Evolutionary conservation across 2,888 invertebrate genomes (phyloP), one percentile per base, ranked within the genome.

Genomic region (Mellilla xanthometata): DNA sequence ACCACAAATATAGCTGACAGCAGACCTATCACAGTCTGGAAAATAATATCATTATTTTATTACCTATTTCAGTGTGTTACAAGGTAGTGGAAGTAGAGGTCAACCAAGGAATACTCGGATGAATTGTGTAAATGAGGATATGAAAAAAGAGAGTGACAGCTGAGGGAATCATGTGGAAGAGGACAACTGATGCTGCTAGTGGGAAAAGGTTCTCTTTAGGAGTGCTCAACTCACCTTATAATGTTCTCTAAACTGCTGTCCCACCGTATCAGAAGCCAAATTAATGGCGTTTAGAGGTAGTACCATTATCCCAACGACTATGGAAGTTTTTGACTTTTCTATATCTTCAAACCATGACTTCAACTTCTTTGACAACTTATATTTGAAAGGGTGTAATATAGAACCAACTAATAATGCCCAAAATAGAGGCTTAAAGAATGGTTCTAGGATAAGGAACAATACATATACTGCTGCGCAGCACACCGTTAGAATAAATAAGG

Each of bases 331-430:
- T 0, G 93, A 91, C 49, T 91, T 91, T 65, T 95, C 94, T 28
- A 95, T 73, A 39, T 90, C 85, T 64, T 92, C 91, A 68, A 97
- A 94, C 97, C 97, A 97, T 56, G 92, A 91, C 61, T 95, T 93
- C 12, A 97, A 90, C 49, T 92, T 88, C 48, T 93, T 93, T 0
- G 97, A 94, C 30, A 98, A 79, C 42, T 93, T 93, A 50, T 94
- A 92, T 79, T 99, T 99, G 69, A 98, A 95, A 0, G 99, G 99
- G 79, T 98, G 97, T n/a, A 99, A 90, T 26, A 98, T 95, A 0
- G 98, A 97, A n/a, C 99, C 99, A 65, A 98, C 96, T 22, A 99
- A 89, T 43, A 98, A 90, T 0, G 99, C 98, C 99, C 99, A 99
- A 60, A 99, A 91, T 39, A 99, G 81, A 0, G 99, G 98, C 59